Percentiles rank a stretch among this genome's conserved stretches.
Conservation (phyloP, 2,888 invertebrate genomes). For the Morpho achilles region DNA sequence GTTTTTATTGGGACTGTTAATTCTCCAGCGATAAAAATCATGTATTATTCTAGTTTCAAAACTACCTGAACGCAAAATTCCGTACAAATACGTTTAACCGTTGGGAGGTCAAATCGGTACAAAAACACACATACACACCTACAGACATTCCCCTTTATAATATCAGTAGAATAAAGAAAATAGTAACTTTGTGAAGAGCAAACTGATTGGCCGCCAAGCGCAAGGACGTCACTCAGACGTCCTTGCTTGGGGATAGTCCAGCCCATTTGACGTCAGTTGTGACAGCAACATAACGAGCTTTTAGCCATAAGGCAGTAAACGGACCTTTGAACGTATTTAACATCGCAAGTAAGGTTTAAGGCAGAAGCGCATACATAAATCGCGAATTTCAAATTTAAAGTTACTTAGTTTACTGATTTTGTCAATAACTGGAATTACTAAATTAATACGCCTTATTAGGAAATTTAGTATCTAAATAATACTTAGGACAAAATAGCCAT, state of each 20-base stretch:
- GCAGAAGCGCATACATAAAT: neutral
- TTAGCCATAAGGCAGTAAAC: conserved; percentile 13
- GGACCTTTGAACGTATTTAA: conserved; percentile 9
- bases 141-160: too few relatives aligned
- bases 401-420: neutral
- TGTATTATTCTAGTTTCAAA: too few relatives aligned
- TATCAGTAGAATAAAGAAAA: neutral
- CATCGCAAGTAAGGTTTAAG: conserved; percentile 2
- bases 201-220: conserved; percentile 15
- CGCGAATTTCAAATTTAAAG: neutral
- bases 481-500: too few relatives aligned
- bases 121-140: too few relatives aligned
- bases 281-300: conserved; percentile 21
- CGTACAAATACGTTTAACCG: neutral
- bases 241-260: conserved; percentile 24
- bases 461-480: too few relatives aligned
- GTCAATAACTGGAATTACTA: too few relatives aligned
- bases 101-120: neutral
- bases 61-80: too few relatives aligned
- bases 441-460: too few relatives aligned
- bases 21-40: too few relatives aligned
- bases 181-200: neutral
- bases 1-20: too few relatives aligned
- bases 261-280: conserved; percentile 22
- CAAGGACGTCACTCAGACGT: conserved; percentile 21